These are phyloP conservation scores for Squalus acanthias DNA, from an alignment of 2,797 vertebrate genomes.

Conservation along the genomic window DNA sequence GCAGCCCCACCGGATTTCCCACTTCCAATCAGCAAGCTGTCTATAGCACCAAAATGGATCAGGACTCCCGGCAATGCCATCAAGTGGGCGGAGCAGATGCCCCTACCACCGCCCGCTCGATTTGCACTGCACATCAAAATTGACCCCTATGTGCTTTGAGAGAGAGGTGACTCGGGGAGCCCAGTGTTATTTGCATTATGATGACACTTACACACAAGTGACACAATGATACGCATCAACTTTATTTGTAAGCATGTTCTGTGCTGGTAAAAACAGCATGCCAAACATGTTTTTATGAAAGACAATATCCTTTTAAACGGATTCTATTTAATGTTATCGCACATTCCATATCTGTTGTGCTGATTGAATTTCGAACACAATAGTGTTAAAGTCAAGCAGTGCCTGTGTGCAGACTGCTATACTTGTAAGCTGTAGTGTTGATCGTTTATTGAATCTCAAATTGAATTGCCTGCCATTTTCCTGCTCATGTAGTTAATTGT, in stretches of 20 bases:
- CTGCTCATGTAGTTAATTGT: not conserved
- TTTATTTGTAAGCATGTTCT: not conserved
- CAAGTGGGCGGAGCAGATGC: not conserved
- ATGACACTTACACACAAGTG: not conserved
- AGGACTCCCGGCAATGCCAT: not conserved
- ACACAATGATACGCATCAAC: not conserved
- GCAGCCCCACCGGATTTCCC: not conserved
- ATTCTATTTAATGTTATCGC: not conserved
- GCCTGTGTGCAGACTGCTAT: not conserved
- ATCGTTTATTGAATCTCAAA: constrained; percentile 14
- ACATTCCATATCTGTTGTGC: not conserved
- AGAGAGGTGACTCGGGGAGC: not conserved
- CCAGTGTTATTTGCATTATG: not conserved
- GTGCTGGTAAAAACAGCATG: not conserved
- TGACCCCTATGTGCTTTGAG: not conserved
- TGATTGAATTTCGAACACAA: not conserved
- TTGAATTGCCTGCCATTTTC: constrained; percentile 20
- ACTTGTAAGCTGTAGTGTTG: not conserved
- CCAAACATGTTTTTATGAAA: not conserved
- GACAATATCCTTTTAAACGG: not conserved
- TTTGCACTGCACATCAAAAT: not conserved
- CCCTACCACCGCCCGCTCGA: not conserved
- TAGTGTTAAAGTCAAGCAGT: not conserved
- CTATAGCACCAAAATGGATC: not conserved
- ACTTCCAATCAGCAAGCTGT: not conserved